A percentile compares a stretch with the other conserved stretches of the same genome.
Conservation (phyloP, 2,888 invertebrate species). For the Autographa gamma region DNA sequence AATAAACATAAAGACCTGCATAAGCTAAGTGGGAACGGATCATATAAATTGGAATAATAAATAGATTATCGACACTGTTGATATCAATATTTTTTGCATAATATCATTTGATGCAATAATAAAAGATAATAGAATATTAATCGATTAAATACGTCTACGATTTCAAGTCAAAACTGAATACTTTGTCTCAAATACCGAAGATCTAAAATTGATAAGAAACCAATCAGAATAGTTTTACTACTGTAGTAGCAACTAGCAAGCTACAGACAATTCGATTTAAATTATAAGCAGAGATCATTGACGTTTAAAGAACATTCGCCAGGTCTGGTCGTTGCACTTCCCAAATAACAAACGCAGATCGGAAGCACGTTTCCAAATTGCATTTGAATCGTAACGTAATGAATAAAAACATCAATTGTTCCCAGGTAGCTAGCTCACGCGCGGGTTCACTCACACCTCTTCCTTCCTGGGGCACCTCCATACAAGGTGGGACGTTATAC, state of each 20-base stretch:
- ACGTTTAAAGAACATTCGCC: conserved; percentile 41
- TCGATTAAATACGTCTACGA: conserved; percentile 9
- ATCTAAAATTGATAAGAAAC: conserved; percentile 4
- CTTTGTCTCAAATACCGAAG: not conserved
- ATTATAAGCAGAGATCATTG: conserved; percentile 33
- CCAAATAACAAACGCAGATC: conserved; percentile 69
- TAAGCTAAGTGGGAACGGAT: not conserved
- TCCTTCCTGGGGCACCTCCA: conserved; percentile 81
- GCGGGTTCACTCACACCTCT: conserved; percentile 82
- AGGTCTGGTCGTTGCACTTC: conserved; percentile 74
- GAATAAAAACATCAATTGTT: conserved; percentile 70
- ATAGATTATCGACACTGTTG: conserved; percentile 16
- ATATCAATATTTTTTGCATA: conserved; percentile 9
- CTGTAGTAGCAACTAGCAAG: conserved; percentile 5
- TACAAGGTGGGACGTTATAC: conserved; percentile 79
- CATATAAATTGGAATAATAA: conserved; percentile 9
- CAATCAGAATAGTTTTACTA: not conserved
- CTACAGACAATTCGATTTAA: conserved; percentile 38
- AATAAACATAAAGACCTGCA: not conserved
- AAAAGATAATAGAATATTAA: not conserved
- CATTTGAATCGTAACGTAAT: conserved; percentile 74
- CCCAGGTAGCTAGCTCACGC: conserved; percentile 60
- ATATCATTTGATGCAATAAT: conserved; percentile 5
- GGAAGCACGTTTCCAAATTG: conserved; percentile 81
- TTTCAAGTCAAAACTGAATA: not conserved